A percentile compares a stretch with the other conserved stretches of the same genome.
phyloP scores from a whole-genome alignment of 2,797 vertebrate species.

The Botia almorhae region DNA sequence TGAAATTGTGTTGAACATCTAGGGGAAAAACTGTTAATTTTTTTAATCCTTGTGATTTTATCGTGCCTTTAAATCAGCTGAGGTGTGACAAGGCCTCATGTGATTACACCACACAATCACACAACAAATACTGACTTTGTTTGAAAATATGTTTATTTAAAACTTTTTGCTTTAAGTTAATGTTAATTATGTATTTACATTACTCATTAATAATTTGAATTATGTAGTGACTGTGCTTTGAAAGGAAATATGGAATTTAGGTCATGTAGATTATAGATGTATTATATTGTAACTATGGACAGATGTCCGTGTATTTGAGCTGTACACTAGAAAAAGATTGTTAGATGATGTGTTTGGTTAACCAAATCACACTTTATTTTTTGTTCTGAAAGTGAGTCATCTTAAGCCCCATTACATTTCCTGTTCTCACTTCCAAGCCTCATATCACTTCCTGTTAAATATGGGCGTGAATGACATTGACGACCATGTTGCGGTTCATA shows the following conservation, averaged over 20 bases:
- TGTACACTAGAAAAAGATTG: not conserved
- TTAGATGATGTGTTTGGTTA: not conserved
- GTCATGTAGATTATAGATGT: not conserved
- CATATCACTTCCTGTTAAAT: conserved; percentile 75
- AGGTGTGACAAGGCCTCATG: conserved; percentile 28
- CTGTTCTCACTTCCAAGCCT: conserved; percentile 70
- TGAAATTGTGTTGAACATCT: not conserved
- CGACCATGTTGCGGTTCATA: not conserved
- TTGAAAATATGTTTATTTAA: not conserved
- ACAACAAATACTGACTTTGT: not conserved
- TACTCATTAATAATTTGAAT: not conserved
- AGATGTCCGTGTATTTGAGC: not conserved
- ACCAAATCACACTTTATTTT: conserved; percentile 19
- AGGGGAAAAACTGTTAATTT: not conserved
- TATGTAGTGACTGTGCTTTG: not conserved
- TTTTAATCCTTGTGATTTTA: not conserved
- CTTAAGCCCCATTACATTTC: conserved; percentile 71
- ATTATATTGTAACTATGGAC: not conserved
- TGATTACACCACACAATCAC: not conserved
- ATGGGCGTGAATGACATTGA: conserved; percentile 52
- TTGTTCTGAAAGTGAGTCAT: conserved; percentile 54
- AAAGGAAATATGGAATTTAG: not conserved
- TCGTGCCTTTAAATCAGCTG: not conserved
- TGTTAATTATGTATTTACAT: not conserved
- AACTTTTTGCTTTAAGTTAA: not conserved